Evolutionary conservation across 92 coral and sea anemone species (phyloP), one percentile per base, ranked within the genome.

Genomic region (Epizoanthus rinbou): DNA sequence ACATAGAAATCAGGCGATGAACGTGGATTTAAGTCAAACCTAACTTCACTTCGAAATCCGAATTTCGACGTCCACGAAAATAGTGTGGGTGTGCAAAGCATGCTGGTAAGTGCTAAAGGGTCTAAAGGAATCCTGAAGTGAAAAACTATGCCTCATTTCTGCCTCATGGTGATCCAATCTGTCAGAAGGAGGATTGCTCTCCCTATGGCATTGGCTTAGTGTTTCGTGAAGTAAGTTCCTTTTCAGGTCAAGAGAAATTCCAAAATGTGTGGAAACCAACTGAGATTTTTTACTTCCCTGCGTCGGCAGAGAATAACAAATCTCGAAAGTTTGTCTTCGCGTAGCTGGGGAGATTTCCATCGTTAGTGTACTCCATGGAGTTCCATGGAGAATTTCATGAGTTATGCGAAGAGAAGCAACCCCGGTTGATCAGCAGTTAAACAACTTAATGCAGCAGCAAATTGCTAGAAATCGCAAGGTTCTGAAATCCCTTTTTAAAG

Each of bases 251-350:
- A 35, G 75, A 86, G 37, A 86, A 86, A 74, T 37, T 86, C 74
- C 45, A 86, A 66, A 86, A 80, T 57, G 84, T 86, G 79, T 86
- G 89, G 89, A 86, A 85, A 85, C 85, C 85, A 79, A 79, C 72
- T 78, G 57, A 70, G 75, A 47, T 70, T 67, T 67, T 67, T 67
- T 43, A 41, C 25, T 67, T 37, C 43, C 43, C 43, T 3, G 43
- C 5, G 43, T 37, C 43, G 5, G 43, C 43, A 3, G 5, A 37
- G 43, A 37, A 37, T 37, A 37, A 37, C 43, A 37, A 37, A 37
- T 37, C 43, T 37, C 43, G 6, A 37, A 37, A 37, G 43, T 37
- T 37, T 37, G 43, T 3, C 43, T 6, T 37, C 6, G 43, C 43
- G 3, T 37, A 6, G 43, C 43, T 37, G 43, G 43, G 43, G 43